phyloP scores from a whole-genome alignment of 2,888 invertebrate species.

The Pandemis corylana region DNA sequence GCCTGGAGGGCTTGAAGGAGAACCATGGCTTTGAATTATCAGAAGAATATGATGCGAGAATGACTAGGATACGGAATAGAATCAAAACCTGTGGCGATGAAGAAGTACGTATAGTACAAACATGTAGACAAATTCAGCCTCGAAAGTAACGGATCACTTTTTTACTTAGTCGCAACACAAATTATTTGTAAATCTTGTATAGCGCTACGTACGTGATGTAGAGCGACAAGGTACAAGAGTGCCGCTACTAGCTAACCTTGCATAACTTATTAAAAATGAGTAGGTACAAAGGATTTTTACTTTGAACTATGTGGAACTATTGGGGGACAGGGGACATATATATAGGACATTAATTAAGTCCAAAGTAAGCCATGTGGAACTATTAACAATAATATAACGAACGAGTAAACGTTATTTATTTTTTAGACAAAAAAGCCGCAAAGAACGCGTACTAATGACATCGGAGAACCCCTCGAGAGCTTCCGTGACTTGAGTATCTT shows the following conservation, averaged over 20 bases:
- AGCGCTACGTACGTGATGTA: not conserved
- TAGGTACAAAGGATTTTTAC: too few relatives aligned
- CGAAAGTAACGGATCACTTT: too few relatives aligned
- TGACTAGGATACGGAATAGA: conserved; percentile 56
- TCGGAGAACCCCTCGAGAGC: conserved; percentile 63
- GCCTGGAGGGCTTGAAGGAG: conserved; percentile 60
- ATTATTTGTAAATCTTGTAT: not conserved
- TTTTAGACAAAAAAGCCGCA: conserved; percentile 3
- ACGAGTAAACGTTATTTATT: not conserved
- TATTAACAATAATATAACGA: not conserved
- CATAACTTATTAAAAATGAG: too few relatives aligned
- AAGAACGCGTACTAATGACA: conserved; percentile 32
- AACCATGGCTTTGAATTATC: conserved; percentile 58
- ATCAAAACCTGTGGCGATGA: conserved; percentile 54
- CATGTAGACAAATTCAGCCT: too few relatives aligned
- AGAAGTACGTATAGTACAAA: conserved; percentile 24
- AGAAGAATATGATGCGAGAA: conserved; percentile 52
- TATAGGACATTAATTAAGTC: too few relatives aligned
- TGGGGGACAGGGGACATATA: too few relatives aligned
- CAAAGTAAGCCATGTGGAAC: too few relatives aligned
- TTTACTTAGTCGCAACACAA: too few relatives aligned
- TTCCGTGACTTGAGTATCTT: conserved; percentile 67
- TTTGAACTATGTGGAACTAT: too few relatives aligned
- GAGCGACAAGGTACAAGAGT: too few relatives aligned
- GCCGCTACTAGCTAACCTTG: too few relatives aligned